Evolutionary conservation across 2,797 vertebrate species (phyloP).

Genomic region (Falco novaeseelandiae): DNA sequence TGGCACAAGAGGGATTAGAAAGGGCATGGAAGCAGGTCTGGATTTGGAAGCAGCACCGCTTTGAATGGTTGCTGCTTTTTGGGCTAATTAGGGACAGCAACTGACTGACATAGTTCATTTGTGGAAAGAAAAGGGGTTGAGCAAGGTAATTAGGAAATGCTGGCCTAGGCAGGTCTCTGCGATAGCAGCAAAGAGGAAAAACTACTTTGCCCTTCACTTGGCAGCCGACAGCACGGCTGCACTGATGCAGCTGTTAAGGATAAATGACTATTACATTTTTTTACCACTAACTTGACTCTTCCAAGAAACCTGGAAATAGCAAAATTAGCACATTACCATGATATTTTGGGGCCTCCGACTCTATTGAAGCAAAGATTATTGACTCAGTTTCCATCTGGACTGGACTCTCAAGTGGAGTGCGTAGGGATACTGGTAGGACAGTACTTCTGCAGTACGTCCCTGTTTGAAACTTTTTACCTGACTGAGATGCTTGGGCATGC

Average conservation of each 20-base stretch:
- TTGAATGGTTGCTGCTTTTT: background rate
- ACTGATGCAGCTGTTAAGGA: background rate
- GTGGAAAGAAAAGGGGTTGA: background rate
- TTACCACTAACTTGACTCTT: background rate
- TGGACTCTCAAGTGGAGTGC: background rate
- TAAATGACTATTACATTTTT: background rate
- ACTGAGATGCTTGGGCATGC: background rate
- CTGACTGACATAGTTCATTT: background rate
- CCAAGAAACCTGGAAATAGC: background rate
- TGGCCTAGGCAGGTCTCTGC: background rate
- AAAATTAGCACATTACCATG: background rate
- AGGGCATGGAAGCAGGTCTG: background rate
- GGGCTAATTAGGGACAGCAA: background rate
- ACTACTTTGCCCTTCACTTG: background rate
- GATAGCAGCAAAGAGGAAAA: background rate
- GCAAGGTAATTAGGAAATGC: background rate
- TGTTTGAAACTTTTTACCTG: background rate
- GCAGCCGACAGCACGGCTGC: background rate
- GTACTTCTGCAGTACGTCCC: background rate
- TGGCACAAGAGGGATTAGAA: background rate
- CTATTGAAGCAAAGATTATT: background rate
- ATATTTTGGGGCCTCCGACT: background rate
- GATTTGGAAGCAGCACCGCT: background rate
- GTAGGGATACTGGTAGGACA: background rate
- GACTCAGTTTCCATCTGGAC: background rate